phyloP scores from a whole-genome alignment of 2,113 vertebrate species.

The Phaetusa simplex region DNA sequence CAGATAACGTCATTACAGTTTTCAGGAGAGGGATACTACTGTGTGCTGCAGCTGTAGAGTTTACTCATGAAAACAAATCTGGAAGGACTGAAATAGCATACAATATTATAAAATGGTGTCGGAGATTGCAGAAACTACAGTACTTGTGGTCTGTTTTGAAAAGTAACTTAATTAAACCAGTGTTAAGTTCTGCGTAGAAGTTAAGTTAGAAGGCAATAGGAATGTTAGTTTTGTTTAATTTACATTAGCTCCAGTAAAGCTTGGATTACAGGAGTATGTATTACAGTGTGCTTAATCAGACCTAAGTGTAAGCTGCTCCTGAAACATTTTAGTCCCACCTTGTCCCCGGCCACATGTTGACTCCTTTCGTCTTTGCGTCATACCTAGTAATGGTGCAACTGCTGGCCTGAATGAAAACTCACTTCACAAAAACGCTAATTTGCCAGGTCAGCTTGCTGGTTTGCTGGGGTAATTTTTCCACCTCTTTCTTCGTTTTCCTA shows the following conservation, averaged over 20 bases:
- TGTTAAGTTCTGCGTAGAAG: not conserved
- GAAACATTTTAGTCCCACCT: not conserved
- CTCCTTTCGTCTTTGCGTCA: not conserved
- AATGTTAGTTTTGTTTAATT: not conserved
- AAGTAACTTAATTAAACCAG: not conserved
- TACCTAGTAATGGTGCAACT: not conserved
- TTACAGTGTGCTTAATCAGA: not conserved
- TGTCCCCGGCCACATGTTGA: not conserved
- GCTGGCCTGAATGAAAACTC: not conserved
- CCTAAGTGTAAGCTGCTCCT: not conserved
- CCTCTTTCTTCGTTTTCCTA: not conserved
- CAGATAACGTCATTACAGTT: not conserved
- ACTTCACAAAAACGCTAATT: fast-evolving
- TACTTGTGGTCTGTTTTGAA: not conserved
- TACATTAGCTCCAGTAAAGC: not conserved
- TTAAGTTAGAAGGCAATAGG: not conserved
- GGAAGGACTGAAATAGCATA: not conserved
- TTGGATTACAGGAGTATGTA: not conserved
- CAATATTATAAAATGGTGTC: not conserved
- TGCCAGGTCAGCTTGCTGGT: not conserved
- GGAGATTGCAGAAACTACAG: not conserved
- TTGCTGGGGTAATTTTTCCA: not conserved
- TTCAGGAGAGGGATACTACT: not conserved
- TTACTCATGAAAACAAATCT: not conserved
- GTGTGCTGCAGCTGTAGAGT: fast-evolving